Evolutionary conservation across 2,797 vertebrate species (phyloP), one percentile per base, ranked within the genome.

Genomic region (Onychomys leucogaster): DNA sequence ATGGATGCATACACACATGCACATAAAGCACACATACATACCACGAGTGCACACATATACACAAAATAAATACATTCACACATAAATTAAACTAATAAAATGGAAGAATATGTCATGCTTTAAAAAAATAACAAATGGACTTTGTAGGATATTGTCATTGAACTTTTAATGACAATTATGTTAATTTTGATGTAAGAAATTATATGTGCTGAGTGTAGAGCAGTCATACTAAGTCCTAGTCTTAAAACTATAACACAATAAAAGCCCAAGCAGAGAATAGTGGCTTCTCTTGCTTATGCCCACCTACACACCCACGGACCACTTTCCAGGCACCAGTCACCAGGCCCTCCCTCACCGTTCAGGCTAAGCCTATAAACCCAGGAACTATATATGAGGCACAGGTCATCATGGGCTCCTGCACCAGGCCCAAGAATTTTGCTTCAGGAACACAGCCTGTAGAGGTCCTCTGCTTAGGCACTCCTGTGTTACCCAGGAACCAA

Each of bases 41-140:
- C 63, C 63, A 34, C 63, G 29, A 9, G n/a, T 27, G 19, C 37
- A 32, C 41, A 34, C 12, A 83, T 43, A 76, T 21, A 76, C 41
- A 46, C 27, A 82, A 23, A 34, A 55, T 16, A 16, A 52, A n/a
- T 14, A 14, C 21, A n/a, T 81, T 16, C 23, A 59, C n/a, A 17
- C 37, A 27, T 37, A 59, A 59, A 29, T 59, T 41, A 82, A 82
- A 59, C 32, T 57, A 46, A 65, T 75, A 93, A 94, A 87, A 41
- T 32, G 23, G 13, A 29, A 16, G 29, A 34, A 78, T 0, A 14
- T 81, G 29, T 73, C 61, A 88, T 88, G 63, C 5, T 75, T 92
- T 65, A 80, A 91, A 86, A 83, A 46, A 83, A 61, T 89, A 89
- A 94, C 23, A 87, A 94, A 82, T 89, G 29, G 4, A 78, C 80